Conservation (phyloP, 2,797 vertebrate species). For the Clarias fuscus region DNA sequence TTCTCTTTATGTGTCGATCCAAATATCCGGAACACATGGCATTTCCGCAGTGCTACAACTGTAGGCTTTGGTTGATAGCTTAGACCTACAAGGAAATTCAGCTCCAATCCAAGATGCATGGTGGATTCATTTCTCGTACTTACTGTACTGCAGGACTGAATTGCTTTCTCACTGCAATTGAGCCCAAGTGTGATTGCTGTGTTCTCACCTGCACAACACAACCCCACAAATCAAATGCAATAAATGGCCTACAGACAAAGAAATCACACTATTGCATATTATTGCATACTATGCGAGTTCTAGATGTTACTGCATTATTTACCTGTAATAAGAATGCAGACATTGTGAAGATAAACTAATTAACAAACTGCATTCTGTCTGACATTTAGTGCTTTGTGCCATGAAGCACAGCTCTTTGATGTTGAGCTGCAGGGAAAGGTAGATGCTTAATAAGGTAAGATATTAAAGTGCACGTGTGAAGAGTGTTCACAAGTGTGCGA, state of each 20-base stretch:
- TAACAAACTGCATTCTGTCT: conserved; percentile 27
- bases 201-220: background rate
- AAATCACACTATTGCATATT: background rate
- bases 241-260: background rate
- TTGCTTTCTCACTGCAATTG: background rate
- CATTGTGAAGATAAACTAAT: conserved; percentile 11
- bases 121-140: background rate
- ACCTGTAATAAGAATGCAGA: conserved; percentile 7
- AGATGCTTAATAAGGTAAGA: conserved; percentile 53
- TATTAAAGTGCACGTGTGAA: conserved; percentile 62
- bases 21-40: background rate
- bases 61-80: background rate
- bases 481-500: conserved; percentile 64
- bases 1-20: background rate
- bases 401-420: conserved; percentile 45
- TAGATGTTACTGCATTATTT: background rate
- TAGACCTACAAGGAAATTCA: background rate
- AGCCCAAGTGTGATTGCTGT: background rate
- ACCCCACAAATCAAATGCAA: background rate
- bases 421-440: conserved; percentile 31
- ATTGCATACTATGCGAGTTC: background rate
- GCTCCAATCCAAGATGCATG: background rate
- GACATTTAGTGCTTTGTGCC: conserved; percentile 28
- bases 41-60: background rate
- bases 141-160: background rate